phyloP scores from a whole-genome alignment of 2,113 vertebrate species.

The Microtus ochrogaster region DNA sequence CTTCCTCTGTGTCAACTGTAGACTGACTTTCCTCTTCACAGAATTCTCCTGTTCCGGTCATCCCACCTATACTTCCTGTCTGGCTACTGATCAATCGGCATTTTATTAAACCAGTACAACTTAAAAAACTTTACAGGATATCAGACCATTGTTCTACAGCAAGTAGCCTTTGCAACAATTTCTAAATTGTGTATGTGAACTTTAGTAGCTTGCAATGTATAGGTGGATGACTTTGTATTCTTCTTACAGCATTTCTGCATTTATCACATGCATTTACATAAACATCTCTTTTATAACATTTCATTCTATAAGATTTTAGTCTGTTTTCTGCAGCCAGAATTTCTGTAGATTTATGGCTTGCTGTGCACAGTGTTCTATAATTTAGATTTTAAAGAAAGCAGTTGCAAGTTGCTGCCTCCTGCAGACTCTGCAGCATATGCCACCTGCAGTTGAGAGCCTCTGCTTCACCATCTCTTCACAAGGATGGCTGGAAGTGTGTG shows the following conservation, averaged over 20 bases:
- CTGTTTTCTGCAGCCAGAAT: conserved; percentile 33
- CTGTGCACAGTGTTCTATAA: conserved; percentile 19
- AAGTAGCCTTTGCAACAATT: conserved; percentile 1
- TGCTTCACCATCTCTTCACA: neutral
- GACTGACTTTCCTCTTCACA: too few relatives aligned
- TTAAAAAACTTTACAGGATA: too few relatives aligned
- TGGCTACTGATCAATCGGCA: too few relatives aligned
- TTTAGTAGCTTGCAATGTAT: neutral
- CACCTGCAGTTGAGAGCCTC: neutral
- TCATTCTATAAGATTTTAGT: conserved; percentile 17
- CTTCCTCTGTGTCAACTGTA: too few relatives aligned
- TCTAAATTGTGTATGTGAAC: neutral
- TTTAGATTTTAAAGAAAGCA: conserved; percentile 51
- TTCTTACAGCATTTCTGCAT: neutral
- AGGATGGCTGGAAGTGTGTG: neutral
- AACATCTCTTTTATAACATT: neutral
- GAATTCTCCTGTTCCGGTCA: too few relatives aligned
- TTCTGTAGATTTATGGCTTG: conserved; percentile 37
- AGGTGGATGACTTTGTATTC: neutral
- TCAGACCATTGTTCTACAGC: too few relatives aligned
- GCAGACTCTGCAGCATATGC: conserved; percentile 38
- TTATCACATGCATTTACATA: neutral
- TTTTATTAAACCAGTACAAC: too few relatives aligned
- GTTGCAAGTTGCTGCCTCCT: conserved; percentile 78
- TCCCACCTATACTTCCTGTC: too few relatives aligned